Percentiles rank a stretch among this genome's conserved stretches.
Evolutionary conservation across 2,888 invertebrate species (phyloP).

Genomic region (Leptopilina syphax): DNA sequence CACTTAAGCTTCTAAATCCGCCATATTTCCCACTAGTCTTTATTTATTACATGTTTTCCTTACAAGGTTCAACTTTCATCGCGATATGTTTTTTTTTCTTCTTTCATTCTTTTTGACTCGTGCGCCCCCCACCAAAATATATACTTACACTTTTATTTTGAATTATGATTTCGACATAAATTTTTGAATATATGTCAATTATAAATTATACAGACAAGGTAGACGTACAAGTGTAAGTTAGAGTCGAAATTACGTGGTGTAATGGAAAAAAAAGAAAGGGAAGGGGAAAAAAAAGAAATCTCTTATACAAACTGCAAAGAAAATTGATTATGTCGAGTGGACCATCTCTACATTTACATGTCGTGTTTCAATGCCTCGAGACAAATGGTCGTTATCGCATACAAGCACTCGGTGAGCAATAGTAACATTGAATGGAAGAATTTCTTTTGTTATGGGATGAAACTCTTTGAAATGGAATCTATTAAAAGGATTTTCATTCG

Average conservation of each 20-base stretch:
- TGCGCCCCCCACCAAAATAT: slow-evolving; percentile 45
- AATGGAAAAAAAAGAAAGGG: not conserved
- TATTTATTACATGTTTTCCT: slow-evolving; percentile 68
- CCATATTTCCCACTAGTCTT: slow-evolving; percentile 68
- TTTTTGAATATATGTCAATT: slow-evolving; percentile 63
- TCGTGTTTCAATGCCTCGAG: slow-evolving; percentile 15
- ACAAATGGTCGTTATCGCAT: slow-evolving; percentile 36
- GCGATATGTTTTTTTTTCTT: slow-evolving; percentile 2
- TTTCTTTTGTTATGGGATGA: not conserved
- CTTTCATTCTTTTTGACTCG: not conserved
- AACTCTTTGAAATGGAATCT: slow-evolving; percentile 8
- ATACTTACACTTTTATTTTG: slow-evolving; percentile 50
- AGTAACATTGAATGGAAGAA: not conserved
- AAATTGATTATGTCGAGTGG: slow-evolving; percentile 1
- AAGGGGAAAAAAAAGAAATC: not conserved
- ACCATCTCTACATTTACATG: slow-evolving; percentile 27
- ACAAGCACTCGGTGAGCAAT: slow-evolving; percentile 9
- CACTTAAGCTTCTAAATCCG: slow-evolving; percentile 58
- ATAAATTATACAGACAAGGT: not conserved
- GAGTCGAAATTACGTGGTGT: slow-evolving; percentile 7
- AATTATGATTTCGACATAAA: slow-evolving; percentile 70
- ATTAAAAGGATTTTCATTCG: slow-evolving; percentile 1
- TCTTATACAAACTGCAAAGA: slow-evolving; percentile 13
- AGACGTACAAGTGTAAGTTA: not conserved
- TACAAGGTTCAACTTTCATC: slow-evolving; percentile 8